phyloP scores from a whole-genome alignment of 1,140 invertebrate genomes.

The Camponotus vicinus region DNA sequence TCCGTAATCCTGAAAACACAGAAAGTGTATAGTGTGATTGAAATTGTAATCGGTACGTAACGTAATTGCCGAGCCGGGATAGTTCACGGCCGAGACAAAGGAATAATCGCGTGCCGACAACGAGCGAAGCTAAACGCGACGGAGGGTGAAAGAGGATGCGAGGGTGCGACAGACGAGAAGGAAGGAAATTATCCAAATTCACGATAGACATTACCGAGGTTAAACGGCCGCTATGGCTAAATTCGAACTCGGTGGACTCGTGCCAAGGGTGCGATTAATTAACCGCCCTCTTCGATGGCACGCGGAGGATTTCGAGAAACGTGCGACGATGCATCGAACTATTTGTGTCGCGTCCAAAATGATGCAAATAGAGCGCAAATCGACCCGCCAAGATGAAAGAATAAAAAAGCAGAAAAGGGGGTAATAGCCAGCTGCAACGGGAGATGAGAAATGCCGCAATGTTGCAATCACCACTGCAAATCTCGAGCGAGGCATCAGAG shows the following conservation, averaged over 20 bases:
- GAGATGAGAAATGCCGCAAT: slow-evolving; percentile 51
- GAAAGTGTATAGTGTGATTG: neutral
- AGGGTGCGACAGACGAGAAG: slow-evolving; percentile 13
- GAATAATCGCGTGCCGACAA: slow-evolving; percentile 43
- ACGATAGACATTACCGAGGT: slow-evolving; percentile 70
- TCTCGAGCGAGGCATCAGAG: slow-evolving; percentile 32
- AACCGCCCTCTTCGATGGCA: slow-evolving; percentile 55
- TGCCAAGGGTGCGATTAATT: slow-evolving; percentile 77
- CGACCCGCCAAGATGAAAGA: slow-evolving; percentile 39
- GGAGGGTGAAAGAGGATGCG: neutral
- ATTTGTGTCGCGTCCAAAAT: slow-evolving; percentile 54
- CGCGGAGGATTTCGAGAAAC: slow-evolving; percentile 39
- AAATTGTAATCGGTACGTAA: slow-evolving; percentile 30
- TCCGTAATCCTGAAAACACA: neutral
- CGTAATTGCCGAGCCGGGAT: neutral
- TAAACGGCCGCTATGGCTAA: slow-evolving; percentile 68
- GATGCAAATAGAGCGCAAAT: slow-evolving; percentile 55
- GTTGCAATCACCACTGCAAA: slow-evolving; percentile 43
- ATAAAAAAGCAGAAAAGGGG: slow-evolving; percentile 25
- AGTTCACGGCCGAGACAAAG: slow-evolving; percentile 46
- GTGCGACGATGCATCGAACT: slow-evolving; percentile 39
- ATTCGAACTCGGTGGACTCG: slow-evolving; percentile 70
- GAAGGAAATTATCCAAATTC: slow-evolving; percentile 68
- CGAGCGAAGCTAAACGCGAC: slow-evolving; percentile 42
- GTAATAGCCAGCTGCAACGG: neutral